Base-by-base conservation (phyloP, 2,888 invertebrate species). In the Sinopyrophorus schimmeli region DNA sequence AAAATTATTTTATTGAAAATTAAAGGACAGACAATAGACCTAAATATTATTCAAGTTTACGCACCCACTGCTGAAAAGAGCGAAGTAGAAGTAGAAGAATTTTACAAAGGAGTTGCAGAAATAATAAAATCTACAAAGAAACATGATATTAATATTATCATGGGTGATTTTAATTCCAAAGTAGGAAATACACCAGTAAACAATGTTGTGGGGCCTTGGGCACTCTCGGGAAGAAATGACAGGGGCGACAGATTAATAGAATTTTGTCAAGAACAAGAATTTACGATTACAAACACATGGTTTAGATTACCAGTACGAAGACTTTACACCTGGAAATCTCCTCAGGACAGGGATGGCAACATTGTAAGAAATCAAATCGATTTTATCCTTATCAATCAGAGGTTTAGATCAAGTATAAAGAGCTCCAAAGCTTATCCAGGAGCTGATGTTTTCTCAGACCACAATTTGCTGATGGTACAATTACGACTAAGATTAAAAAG, bases 11-110 rank as follows among this genome's bases (percentile, higher is more conserved):
- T 37, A 23, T n/a, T 21, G 14, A 14, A 21, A 37, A n/a, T 37
- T n/a, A 12, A 35, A 21, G 23, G 23, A 21, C 18, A 20, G 12
- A 20, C 10, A 17, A 11, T 32, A 16, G 18, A 32, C 5, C 4
- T 16, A 3, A 35, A 35, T 35, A 21, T 35, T 11, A 35, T 35
- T 21, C 35, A 35, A 10, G 23, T 35, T n/a, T 35, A 35, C 16
- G 20, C 35, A 37, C 14, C 24, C 14, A 23, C 23, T 14, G 12
- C 23, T 17, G 37, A 37, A 2, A 4, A 23, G 16, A 12, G 23
- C 11, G 24, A 32, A 37, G 32, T 18, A 18, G 32, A 32, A 23
- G 11, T 37, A 14, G 14, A 21, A 7, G 23, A n/a, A 2, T 15
- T 37, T 23, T 4, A 37, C 15, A 15, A 21, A 23, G 23, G 15